phyloP scores from a whole-genome alignment of 2,113 vertebrate species.

The Lophotis ruficrista region DNA sequence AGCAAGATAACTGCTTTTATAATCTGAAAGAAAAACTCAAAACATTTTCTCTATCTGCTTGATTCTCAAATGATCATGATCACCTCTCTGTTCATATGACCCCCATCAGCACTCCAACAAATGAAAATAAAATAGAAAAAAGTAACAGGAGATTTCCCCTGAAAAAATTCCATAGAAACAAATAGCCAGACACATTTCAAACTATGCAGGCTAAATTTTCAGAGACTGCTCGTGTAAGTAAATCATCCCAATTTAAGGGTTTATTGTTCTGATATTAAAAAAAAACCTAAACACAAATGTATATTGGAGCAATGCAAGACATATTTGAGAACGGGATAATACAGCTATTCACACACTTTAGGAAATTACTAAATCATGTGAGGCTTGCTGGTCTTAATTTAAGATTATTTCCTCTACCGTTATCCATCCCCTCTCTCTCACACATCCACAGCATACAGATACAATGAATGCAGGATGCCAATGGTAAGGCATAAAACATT shows the following conservation, averaged over 20 bases:
- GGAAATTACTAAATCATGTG: conserved; percentile 26
- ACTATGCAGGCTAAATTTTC: background rate
- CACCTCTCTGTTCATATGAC: background rate
- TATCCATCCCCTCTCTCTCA: background rate
- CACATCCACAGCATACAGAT: background rate
- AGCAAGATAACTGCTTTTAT: background rate
- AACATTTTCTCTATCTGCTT: background rate
- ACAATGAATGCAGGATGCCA: background rate
- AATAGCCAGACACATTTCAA: background rate
- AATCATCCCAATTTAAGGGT: background rate
- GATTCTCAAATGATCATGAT: background rate
- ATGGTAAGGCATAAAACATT: background rate
- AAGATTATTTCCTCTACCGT: background rate
- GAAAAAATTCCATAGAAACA: background rate
- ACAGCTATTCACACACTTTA: background rate
- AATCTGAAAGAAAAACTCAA: background rate
- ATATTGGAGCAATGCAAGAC: background rate
- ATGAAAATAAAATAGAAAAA: conserved; percentile 11
- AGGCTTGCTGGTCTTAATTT: background rate
- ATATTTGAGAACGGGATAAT: background rate
- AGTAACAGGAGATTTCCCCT: conserved; percentile 1
- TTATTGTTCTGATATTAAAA: conserved; percentile 5
- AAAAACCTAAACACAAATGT: background rate
- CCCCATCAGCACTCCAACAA: background rate
- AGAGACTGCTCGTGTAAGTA: background rate